Evolutionary conservation across 2,797 vertebrate species (phyloP).

Genomic region (Oreonectes daqikongensis): DNA sequence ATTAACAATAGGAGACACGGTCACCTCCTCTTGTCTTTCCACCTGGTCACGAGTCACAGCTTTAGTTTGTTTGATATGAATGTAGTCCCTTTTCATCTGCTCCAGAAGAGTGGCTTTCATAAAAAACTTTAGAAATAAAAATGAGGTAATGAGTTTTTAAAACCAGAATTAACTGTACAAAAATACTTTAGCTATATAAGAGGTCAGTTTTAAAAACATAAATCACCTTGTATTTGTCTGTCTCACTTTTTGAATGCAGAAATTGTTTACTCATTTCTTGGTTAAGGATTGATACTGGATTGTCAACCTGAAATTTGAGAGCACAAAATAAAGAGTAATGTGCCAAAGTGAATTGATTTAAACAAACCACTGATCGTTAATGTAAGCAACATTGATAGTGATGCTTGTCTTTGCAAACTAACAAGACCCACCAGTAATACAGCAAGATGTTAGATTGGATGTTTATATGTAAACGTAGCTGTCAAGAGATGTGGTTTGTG

Average conservation of each 20-base stretch:
- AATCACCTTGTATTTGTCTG: slow-evolving; percentile 67
- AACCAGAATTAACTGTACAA: background rate
- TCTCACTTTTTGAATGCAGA: slow-evolving; percentile 73
- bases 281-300: slow-evolving; percentile 73
- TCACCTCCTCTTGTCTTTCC: slow-evolving; percentile 72
- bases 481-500: no score
- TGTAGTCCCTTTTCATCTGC: slow-evolving; percentile 77
- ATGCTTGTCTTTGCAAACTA: no score
- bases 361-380: no score
- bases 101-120: slow-evolving; percentile 79
- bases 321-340: background rate
- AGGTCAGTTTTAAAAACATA: background rate
- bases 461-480: no score
- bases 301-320: slow-evolving; percentile 61
- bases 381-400: no score
- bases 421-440: no score
- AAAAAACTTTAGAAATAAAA: slow-evolving; percentile 65
- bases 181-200: background rate
- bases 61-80: slow-evolving; percentile 75
- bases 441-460: no score
- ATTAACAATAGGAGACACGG: background rate
- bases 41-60: slow-evolving; percentile 73
- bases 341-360: background rate
- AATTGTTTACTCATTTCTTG: slow-evolving; percentile 78
- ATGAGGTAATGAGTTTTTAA: no score